Base-by-base conservation (phyloP, 2,113 vertebrate genomes). In the Rhineura floridana region DNA sequence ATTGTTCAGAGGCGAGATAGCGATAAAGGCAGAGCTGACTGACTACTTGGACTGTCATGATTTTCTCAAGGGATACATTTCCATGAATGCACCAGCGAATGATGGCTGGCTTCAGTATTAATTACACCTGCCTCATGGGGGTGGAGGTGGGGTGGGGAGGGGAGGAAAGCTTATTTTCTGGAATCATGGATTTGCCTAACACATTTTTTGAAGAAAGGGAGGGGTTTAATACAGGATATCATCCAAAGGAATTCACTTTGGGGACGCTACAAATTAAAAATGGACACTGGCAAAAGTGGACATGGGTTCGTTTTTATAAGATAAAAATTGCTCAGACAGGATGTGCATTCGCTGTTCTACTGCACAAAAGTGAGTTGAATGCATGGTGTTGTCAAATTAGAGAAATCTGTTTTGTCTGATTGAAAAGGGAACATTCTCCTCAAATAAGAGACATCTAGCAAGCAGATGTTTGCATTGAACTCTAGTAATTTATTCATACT, bases 1-100 rank as follows among this genome's bases (percentile, higher is more conserved):
- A 39, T 10, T 2, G 52, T 67, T 0, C 4, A 0, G 59, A 82
- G 72, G 63, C 5, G 1, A 0, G 55, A 52, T 6, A 1, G 19
- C 75, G 1, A 13, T 55, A 0, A 0, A 85, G 10, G 7, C 42
- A 50, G 12, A 8, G 15, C 36, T 28, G 70, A 3, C 77, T 50
- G 33, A 33, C 28, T 46, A 69, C 80, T 48, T 17, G 13, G 10
- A 17, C 15, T 23, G 33, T 83, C 44, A 50, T 5, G 21, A 30
- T 50, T 50, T 44, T 10, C 59, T 42, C 15, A 13, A 0, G 0
- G 33, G 59, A n/a, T 81, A 28, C 69, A 2, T 25, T 2, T 81
- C 86, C 17, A 33, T 19, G 52, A 84, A 0, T 44, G 85, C 59
- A 42, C 50, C 80, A 11, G 0, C 70, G 65, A 46, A 79, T 67